A percentile compares a stretch with the other conserved stretches of the same genome.
Evolutionary conservation across 2,113 vertebrate species (phyloP).

Genomic region (Protobothrops mucrosquamatus): DNA sequence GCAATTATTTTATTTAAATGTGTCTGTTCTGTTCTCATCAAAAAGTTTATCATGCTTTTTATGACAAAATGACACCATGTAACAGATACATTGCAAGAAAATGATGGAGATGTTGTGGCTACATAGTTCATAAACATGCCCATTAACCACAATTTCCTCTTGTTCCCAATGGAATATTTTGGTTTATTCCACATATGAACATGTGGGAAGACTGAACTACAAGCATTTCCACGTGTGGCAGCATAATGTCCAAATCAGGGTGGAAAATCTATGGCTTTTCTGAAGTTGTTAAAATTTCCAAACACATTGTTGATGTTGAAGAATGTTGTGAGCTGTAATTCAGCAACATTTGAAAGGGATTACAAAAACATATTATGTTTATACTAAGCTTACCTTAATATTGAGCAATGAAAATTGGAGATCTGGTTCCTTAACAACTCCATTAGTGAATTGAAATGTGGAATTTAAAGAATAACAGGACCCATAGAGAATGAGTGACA

Average conservation of each 20-base stretch:
- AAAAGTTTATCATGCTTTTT: not conserved
- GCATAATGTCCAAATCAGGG: not conserved
- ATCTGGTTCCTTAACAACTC: not conserved
- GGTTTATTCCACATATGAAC: not conserved
- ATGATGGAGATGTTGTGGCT: not conserved
- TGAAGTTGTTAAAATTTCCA: not conserved
- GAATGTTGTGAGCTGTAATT: not conserved
- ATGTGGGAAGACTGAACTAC: not conserved
- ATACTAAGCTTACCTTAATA: not conserved
- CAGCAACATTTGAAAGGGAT: not conserved
- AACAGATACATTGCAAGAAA: not conserved
- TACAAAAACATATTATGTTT: not conserved
- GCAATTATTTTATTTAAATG: not conserved
- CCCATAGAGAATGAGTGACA: not conserved
- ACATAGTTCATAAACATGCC: not conserved
- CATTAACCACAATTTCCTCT: not conserved
- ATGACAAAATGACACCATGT: not conserved
- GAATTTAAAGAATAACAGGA: not conserved
- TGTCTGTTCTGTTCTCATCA: not conserved
- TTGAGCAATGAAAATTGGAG: not conserved
- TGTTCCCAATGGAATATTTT: not conserved
- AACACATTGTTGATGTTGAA: not conserved
- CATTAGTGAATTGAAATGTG: not conserved
- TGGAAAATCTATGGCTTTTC: not conserved
- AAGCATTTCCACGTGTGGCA: not conserved